These are phyloP conservation scores for Trachops cirrhosus DNA, from an alignment of 2,797 vertebrate genomes.

Conservation along the genomic window DNA sequence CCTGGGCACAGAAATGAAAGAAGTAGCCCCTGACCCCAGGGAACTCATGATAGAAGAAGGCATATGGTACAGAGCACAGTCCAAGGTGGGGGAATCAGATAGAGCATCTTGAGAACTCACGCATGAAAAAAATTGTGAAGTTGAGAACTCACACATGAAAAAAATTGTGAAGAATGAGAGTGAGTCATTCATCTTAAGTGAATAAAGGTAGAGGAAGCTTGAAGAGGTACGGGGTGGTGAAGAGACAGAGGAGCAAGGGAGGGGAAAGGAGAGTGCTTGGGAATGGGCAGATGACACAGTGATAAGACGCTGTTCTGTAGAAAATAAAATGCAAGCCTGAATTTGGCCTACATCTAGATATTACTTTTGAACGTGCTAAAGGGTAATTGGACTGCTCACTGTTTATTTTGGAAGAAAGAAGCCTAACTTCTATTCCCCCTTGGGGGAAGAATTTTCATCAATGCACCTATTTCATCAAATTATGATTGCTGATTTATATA, in stretches of 20 bases:
- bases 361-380: background rate
- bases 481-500: conserved; percentile 47
- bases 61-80: background rate
- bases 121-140: background rate
- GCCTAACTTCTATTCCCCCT: background rate
- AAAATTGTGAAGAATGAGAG: background rate
- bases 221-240: background rate
- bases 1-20: background rate
- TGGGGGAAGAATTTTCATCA: conserved; percentile 44
- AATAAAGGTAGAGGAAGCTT: background rate
- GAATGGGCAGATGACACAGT: background rate
- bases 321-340: background rate
- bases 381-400: background rate
- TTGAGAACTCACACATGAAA: background rate
- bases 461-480: conserved; percentile 13
- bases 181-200: background rate
- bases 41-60: background rate
- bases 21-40: background rate
- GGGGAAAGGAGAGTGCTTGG: background rate
- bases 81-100: background rate
- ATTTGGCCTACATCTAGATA: background rate
- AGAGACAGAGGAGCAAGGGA: background rate
- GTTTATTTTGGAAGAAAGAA: background rate
- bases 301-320: background rate
- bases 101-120: background rate